Percentiles rank a stretch among this genome's conserved stretches.
Conservation (phyloP, 2,113 vertebrate genomes). For the Leucosticte australis region DNA sequence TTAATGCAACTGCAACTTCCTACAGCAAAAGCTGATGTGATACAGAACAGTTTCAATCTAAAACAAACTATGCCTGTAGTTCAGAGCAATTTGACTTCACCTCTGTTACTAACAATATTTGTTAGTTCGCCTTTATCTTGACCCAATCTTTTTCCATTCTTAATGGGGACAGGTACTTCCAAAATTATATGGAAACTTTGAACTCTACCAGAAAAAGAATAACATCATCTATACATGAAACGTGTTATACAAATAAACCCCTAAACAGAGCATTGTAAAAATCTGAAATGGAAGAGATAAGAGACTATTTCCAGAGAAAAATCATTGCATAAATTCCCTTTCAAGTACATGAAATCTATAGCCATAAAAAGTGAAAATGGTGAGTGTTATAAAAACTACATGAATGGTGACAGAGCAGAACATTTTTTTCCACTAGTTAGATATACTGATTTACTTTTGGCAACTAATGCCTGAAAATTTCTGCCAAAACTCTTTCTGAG, state of each 20-base stretch:
- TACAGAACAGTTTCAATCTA: not conserved
- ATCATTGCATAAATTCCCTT: not conserved
- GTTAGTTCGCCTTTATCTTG: not conserved
- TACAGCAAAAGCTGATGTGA: not conserved
- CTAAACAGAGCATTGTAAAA: not conserved
- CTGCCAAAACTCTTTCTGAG: not conserved
- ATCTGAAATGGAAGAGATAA: not conserved
- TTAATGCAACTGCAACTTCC: not conserved
- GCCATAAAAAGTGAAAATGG: not conserved
- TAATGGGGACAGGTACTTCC: not conserved
- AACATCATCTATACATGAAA: not conserved
- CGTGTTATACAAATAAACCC: not conserved
- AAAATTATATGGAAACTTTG: not conserved
- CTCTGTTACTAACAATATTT: not conserved
- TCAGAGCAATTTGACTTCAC: constrained; percentile 22
- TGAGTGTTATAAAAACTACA: not conserved
- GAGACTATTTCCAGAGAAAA: not conserved
- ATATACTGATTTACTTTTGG: not conserved
- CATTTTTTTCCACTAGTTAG: not conserved
- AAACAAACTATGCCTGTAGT: not conserved
- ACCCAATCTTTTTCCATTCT: not conserved
- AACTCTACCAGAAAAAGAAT: not conserved
- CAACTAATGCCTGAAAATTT: not conserved
- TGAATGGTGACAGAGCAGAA: not conserved
- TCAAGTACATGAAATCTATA: not conserved